phyloP scores from a whole-genome alignment of 92 coral and sea anemone genomes.

The Heliopora coerulea region DNA sequence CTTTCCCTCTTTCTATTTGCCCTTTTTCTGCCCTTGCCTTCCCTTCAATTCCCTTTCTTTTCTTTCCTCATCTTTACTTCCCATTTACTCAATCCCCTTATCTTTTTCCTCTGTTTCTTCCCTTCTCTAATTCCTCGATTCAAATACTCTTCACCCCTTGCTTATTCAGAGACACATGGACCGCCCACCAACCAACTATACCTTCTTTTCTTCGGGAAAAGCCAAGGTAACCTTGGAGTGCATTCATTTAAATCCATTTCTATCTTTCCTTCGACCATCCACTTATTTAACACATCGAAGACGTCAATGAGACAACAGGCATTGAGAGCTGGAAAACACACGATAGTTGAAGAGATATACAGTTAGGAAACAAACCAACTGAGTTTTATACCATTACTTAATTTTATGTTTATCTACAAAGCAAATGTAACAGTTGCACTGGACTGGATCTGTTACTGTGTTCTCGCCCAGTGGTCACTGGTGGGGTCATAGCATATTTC shows the following conservation, averaged over 20 bases:
- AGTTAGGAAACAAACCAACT: no score
- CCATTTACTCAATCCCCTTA: no score
- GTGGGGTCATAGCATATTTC: no score
- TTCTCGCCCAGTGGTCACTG: no score
- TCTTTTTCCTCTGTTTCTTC: no score
- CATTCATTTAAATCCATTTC: constrained; percentile 65
- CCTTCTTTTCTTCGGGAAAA: constrained; percentile 62
- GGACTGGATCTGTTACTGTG: no score
- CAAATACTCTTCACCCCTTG: background rate
- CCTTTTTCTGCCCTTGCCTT: constrained; percentile 39
- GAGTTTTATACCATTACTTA: no score
- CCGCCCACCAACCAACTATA: background rate
- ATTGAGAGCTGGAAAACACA: constrained; percentile 64
- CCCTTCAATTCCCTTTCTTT: constrained; percentile 13
- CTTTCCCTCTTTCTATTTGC: background rate
- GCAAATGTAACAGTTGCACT: no score
- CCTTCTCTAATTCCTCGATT: no score
- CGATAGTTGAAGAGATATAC: background rate
- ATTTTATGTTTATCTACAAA: no score
- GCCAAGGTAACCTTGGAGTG: constrained; percentile 48
- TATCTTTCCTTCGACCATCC: constrained; percentile 81
- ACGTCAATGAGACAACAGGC: constrained; percentile 89
- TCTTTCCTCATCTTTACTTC: background rate
- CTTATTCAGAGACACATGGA: background rate
- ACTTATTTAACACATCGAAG: constrained; percentile 68